Evolutionary conservation across 2,113 vertebrate species (phyloP).

Genomic region (Lethenteron camtschaticum): DNA sequence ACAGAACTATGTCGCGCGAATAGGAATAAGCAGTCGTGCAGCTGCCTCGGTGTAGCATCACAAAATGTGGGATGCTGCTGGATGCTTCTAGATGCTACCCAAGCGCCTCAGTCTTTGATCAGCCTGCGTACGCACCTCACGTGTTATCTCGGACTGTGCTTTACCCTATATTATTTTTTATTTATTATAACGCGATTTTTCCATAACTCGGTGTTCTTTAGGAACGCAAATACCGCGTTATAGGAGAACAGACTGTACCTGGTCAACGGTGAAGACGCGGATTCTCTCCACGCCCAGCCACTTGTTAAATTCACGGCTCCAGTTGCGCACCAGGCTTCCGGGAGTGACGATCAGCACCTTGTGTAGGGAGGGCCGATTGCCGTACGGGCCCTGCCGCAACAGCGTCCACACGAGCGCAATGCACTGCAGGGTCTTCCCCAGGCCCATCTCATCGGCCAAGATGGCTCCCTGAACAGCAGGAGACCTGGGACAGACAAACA

Average conservation of each 20-base stretch:
- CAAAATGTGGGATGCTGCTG: too few species aligned
- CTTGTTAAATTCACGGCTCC: constrained; percentile 82
- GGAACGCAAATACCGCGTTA: too few species aligned
- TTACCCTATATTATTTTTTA: too few species aligned
- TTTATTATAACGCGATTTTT: too few species aligned
- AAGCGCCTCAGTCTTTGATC: too few species aligned
- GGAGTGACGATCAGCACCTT: constrained; percentile 62
- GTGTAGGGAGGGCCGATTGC: constrained; percentile 43
- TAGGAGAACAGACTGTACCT: constrained; percentile 26
- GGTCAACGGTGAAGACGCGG: constrained; percentile 59
- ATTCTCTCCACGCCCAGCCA: constrained; percentile 83
- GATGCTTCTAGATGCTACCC: too few species aligned
- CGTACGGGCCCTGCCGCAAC: constrained; percentile 67
- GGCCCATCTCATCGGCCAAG: constrained; percentile 91
- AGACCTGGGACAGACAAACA: neutral
- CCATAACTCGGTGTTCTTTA: too few species aligned
- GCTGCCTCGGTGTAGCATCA: too few species aligned
- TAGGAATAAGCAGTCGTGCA: too few species aligned
- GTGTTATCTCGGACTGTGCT: too few species aligned
- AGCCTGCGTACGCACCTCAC: too few species aligned
- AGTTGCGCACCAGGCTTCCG: constrained; percentile 84
- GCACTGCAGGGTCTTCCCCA: constrained; percentile 85
- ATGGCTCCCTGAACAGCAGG: constrained; percentile 37
- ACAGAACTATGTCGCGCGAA: too few species aligned
- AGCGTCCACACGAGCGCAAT: constrained; percentile 71